Base-by-base conservation (phyloP, 2,797 vertebrate species). In the Fratercula arctica region DNA sequence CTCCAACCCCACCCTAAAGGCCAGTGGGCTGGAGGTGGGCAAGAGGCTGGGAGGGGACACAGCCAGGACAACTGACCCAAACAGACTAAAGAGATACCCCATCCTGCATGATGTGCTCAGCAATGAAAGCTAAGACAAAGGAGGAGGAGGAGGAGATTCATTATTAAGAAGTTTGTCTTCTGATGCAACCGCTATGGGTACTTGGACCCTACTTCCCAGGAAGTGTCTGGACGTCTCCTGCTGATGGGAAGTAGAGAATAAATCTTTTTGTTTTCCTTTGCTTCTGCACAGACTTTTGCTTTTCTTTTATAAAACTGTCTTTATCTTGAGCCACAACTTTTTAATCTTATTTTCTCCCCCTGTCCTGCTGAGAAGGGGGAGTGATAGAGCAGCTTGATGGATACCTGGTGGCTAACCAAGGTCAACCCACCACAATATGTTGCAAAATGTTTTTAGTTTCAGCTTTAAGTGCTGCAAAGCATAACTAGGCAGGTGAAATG, bases 341-440 rank as follows among this genome's bases (percentile, higher is more conserved):
- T 89, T 80, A 1, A 56, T 29, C 26, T 46, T 51, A 26, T 33
- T 89, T 85, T 89, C 51, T 33, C 2, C 7, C 9, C 6, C 8
- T 3, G 1, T 60, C 8, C 10, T 6, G 11, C 24, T 69, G 69
- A 60, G 69, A 76, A 48, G 8, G 4, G 29, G 17, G 37, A 35
- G 20, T 24, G 33, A 56, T 10, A 51, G 26, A 54, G 4, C 1
- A 1, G 24, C 18, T 78, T 90, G 61, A 20, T 75, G 39, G 23
- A 1, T 7, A 75, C 12, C 17, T 45, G 35, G 14, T 37, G 35
- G 23, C 17, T 39, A 46, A 5, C 16, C 11, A 31, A 67, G 15
- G 23, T 37, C 25, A 70, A 16, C n/a, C 2, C 8, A 66, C 25
- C 0, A 4, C 6, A 23, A 16, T 24, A 54, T 1, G 1, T 23